phyloP scores from a whole-genome alignment of 2,797 vertebrate species.

The Gymnopithys bicolor region DNA sequence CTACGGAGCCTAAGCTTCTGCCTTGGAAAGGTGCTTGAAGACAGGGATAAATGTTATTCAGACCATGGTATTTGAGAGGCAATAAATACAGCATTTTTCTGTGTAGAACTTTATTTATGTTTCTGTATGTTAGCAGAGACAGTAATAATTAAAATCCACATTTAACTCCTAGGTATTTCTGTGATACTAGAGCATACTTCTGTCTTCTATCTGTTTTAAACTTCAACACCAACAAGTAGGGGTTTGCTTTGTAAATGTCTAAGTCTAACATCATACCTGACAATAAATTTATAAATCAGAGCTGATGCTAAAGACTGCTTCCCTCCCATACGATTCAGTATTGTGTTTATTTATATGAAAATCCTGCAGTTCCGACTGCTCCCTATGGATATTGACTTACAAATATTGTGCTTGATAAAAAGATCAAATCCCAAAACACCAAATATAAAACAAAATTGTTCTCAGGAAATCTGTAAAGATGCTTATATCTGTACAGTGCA shows the following conservation, averaged over 20 bases:
- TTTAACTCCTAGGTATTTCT: not conserved
- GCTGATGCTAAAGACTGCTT: not conserved
- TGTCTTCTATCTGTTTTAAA: not conserved
- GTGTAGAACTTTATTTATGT: not conserved
- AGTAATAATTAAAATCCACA: not conserved
- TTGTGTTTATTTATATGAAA: not conserved
- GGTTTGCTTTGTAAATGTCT: not conserved
- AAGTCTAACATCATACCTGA: not conserved
- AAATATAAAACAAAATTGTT: not conserved
- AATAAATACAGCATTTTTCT: not conserved
- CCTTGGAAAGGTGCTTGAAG: not conserved
- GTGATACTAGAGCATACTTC: not conserved
- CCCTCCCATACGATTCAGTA: not conserved
- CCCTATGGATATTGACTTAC: not conserved
- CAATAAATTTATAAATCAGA: not conserved
- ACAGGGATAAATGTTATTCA: not conserved
- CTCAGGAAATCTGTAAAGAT: slow-evolving; percentile 1
- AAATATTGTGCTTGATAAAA: not conserved
- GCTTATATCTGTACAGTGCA: not conserved
- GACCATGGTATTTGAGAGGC: not conserved
- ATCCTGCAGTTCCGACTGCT: not conserved
- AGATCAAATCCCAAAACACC: rapidly evolving
- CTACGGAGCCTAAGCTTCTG: not conserved
- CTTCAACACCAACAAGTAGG: not conserved
- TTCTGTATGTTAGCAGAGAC: not conserved